Base-by-base conservation (phyloP, 1,140 invertebrate genomes). In the Archegozetes longisetosus region DNA sequence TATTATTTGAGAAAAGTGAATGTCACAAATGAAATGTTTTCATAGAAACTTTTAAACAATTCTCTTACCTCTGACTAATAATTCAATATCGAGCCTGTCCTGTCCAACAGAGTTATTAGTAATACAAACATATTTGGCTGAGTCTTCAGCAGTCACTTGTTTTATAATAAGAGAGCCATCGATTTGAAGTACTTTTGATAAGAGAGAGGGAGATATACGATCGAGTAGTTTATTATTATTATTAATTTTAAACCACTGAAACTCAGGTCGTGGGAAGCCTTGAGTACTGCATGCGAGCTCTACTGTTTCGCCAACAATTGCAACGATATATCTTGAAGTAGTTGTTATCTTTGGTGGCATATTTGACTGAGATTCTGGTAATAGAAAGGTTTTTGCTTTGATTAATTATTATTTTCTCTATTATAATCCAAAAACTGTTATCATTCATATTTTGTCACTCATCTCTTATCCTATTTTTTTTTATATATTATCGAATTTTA, bases 351-450 rank as follows among this genome's bases (percentile, higher is more conserved):
- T 58, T 1, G 69, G 69, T 6, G 68, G 65, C 47, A 70, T 68
- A 6, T 66, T 68, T 20, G 64, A 68, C 40, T 68, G 61, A 69
- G 74, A 74, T 78, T 80, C 80, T 68, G 75, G 25, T 29, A 52
- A 32, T n/a, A n/a, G n/a, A n/a, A n/a, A n/a, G n/a, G n/a, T n/a
- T n/a, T n/a, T n/a, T n/a, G n/a, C n/a, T n/a, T n/a, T n/a, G n/a
- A n/a, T n/a, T n/a, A n/a, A n/a, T n/a, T n/a, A n/a, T n/a, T n/a
- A n/a, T n/a, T n/a, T n/a, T n/a, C n/a, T n/a, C n/a, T n/a, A n/a
- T n/a, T n/a, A n/a, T n/a, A n/a, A n/a, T n/a, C n/a, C n/a, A n/a
- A n/a, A n/a, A n/a, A n/a, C n/a, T n/a, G n/a, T n/a, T n/a, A n/a
- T n/a, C n/a, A n/a, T n/a, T n/a, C n/a, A n/a, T n/a, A n/a, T n/a